Evolutionary conservation across 2,113 vertebrate genomes (phyloP).

Genomic region (Pluvialis apricaria): DNA sequence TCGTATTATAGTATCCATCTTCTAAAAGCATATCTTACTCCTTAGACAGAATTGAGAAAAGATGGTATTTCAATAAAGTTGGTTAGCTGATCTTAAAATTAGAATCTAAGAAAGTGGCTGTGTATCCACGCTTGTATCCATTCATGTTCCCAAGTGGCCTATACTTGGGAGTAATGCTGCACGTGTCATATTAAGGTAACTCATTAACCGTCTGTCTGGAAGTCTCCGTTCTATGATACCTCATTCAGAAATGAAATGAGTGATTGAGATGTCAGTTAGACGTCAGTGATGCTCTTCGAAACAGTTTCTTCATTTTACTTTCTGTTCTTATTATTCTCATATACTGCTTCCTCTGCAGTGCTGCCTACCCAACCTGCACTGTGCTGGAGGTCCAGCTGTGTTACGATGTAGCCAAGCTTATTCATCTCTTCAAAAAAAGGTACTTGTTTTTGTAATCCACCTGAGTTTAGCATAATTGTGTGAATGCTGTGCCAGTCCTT

Average conservation of each 20-base stretch:
- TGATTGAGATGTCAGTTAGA: neutral
- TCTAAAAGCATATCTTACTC: neutral
- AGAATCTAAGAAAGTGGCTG: neutral
- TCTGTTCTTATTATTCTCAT: neutral
- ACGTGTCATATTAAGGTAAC: neutral
- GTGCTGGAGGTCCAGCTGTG: conserved; percentile 84
- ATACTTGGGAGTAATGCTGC: neutral
- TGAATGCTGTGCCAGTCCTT: neutral
- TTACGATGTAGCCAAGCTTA: conserved; percentile 85
- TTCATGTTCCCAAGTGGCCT: neutral
- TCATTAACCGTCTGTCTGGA: neutral
- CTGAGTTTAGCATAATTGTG: neutral
- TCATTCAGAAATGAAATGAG: neutral
- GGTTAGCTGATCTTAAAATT: neutral
- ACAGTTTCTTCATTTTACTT: neutral
- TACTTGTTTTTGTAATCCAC: conserved; percentile 27
- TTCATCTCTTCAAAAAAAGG: conserved; percentile 84
- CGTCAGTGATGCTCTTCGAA: neutral
- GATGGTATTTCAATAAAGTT: neutral
- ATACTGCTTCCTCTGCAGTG: conserved; percentile 66
- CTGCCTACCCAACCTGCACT: conserved; percentile 85
- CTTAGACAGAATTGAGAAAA: neutral
- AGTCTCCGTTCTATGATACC: neutral
- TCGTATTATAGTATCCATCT: neutral
- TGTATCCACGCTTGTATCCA: neutral